Conservation (phyloP, 2,113 vertebrate species). For the Chroicocephalus ridibundus region DNA sequence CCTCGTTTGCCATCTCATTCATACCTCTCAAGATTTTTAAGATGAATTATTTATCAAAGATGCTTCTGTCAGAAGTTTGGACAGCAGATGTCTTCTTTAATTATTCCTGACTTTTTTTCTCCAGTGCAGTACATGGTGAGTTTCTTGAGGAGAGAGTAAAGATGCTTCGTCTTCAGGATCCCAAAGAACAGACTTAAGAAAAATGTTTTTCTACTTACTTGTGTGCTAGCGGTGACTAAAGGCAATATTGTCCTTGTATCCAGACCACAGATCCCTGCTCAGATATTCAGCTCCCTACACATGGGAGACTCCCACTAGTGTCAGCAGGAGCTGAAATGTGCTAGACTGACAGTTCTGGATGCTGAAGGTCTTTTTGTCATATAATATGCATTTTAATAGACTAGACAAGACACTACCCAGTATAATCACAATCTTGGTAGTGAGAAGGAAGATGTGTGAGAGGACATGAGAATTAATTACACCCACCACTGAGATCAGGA, state of each 20-base stretch:
- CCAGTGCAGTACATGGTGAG: not conserved
- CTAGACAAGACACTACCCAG: not conserved
- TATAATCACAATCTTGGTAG: not conserved
- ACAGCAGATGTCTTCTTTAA: slow-evolving; percentile 48
- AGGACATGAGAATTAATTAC: not conserved
- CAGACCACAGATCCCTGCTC: not conserved
- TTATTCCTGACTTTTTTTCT: slow-evolving; percentile 35
- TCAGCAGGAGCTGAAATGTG: not conserved
- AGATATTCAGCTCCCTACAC: not conserved
- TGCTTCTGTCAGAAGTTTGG: slow-evolving; percentile 30
- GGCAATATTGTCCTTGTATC: not conserved
- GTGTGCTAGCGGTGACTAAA: not conserved
- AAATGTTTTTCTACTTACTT: not conserved
- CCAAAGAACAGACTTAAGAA: not conserved
- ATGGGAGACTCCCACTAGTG: not conserved
- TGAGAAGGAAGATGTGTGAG: not conserved
- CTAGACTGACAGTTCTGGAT: not conserved
- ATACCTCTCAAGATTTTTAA: not conserved
- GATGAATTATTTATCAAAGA: slow-evolving; percentile 57
- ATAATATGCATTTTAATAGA: not conserved
- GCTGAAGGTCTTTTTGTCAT: not conserved
- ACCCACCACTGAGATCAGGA: not conserved
- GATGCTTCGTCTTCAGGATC: not conserved
- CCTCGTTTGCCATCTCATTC: not conserved
- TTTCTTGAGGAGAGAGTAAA: not conserved